Evolutionary conservation across 1,140 invertebrate species (phyloP).

Genomic region (Helicoverpa armigera): DNA sequence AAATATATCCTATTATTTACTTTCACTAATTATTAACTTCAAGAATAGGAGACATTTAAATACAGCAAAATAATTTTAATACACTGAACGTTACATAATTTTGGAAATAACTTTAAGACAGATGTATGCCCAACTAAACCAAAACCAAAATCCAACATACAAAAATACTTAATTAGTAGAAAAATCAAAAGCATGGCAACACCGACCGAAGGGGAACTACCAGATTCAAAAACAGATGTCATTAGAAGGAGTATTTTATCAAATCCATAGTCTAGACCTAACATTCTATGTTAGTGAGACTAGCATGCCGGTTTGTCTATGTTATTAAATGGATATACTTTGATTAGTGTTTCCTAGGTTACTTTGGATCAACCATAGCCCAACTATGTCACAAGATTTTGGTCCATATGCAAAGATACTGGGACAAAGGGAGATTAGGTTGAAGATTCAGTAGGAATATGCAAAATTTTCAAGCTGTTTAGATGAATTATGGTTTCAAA

Average conservation of each 20-base stretch:
- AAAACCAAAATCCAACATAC: conserved; percentile 13
- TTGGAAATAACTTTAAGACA: neutral
- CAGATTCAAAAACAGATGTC: conserved; percentile 60
- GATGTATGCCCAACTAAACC: conserved; percentile 1
- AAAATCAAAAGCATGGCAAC: conserved; percentile 68
- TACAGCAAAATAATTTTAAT: too few species aligned
- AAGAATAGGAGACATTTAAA: too few species aligned
- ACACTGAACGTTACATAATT: too few species aligned
- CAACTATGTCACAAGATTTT: conserved; percentile 64
- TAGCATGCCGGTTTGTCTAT: conserved; percentile 79
- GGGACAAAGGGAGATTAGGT: neutral
- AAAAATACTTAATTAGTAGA: conserved; percentile 45
- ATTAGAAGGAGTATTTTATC: conserved; percentile 59
- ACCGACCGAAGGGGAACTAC: conserved; percentile 73
- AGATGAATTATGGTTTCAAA: too few species aligned
- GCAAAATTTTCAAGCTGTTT: too few species aligned
- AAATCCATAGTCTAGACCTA: conserved; percentile 67
- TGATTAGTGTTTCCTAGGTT: conserved; percentile 72
- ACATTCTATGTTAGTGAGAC: conserved; percentile 78
- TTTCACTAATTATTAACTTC: too few species aligned
- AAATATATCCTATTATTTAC: too few species aligned
- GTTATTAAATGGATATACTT: conserved; percentile 50
- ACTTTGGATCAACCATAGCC: conserved; percentile 77
- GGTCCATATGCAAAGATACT: conserved; percentile 66
- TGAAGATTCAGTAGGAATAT: too few species aligned